These are phyloP conservation scores for Maconellicoccus hirsutus DNA, from an alignment of 1,140 invertebrate species.

Conservation along the genomic window DNA sequence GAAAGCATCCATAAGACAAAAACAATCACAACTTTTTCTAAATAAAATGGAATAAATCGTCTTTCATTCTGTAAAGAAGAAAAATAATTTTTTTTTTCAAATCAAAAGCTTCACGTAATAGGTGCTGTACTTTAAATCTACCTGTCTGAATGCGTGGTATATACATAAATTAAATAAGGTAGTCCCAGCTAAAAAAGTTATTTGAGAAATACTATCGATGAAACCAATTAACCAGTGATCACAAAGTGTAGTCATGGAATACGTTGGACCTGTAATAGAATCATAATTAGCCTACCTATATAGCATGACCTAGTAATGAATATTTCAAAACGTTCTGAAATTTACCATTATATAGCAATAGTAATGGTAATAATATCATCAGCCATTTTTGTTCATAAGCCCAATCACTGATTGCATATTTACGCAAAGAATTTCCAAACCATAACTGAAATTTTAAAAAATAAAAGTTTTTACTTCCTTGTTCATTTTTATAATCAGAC, in stretches of 20 bases:
- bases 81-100: not conserved
- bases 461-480: not conserved
- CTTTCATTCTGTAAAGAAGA: slow-evolving; percentile 66
- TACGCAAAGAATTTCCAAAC: slow-evolving; percentile 77
- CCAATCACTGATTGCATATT: slow-evolving; percentile 84
- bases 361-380: slow-evolving; percentile 71
- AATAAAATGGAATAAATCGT: slow-evolving; percentile 71
- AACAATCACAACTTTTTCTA: slow-evolving; percentile 81
- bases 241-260: slow-evolving; percentile 78
- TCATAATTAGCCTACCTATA: too few species aligned
- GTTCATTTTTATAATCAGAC: not conserved
- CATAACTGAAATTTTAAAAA: slow-evolving; percentile 54
- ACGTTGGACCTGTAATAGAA: slow-evolving; percentile 71
- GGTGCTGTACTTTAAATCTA: too few species aligned
- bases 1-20: slow-evolving; percentile 76
- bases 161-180: slow-evolving; percentile 89
- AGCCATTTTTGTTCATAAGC: slow-evolving; percentile 97
- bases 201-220: slow-evolving; percentile 79
- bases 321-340: slow-evolving; percentile 27
- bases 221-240: slow-evolving; percentile 84
- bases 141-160: slow-evolving; percentile 88
- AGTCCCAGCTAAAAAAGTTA: slow-evolving; percentile 73
- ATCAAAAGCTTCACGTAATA: too few species aligned
- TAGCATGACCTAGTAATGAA: too few species aligned
- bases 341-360: slow-evolving; percentile 86